Percentiles rank a stretch among this genome's conserved stretches.
These are phyloP conservation scores for Brachypteracias leptosomus DNA, from an alignment of 2,113 vertebrate species.

Conservation along the genomic window DNA sequence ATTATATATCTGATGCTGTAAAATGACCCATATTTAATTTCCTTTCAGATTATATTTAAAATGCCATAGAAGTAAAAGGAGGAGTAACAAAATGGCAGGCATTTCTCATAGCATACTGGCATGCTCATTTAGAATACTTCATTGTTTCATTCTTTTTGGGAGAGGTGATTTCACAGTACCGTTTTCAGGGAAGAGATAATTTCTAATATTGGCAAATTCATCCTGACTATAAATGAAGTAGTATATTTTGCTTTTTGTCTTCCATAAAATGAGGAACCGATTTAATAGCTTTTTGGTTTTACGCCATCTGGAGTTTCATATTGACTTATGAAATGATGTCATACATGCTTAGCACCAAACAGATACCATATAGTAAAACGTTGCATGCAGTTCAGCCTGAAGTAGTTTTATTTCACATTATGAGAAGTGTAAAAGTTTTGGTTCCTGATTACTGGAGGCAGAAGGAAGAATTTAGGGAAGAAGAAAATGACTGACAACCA, in stretches of 20 bases:
- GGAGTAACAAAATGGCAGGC: not conserved
- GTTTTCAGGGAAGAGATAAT: not conserved
- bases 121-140: not conserved
- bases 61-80: not conserved
- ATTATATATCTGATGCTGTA: constrained; percentile 59
- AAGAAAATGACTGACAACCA: constrained; percentile 21
- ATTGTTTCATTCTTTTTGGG: not conserved
- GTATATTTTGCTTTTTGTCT: constrained; percentile 2
- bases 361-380: constrained; percentile 47
- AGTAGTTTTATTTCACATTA: constrained; percentile 33
- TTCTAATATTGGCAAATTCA: not conserved
- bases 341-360: constrained; percentile 39
- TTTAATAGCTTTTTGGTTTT: constrained; percentile 49
- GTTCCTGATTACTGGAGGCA: constrained; percentile 22
- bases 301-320: constrained; percentile 60
- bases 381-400: constrained; percentile 48
- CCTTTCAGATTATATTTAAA: constrained; percentile 48
- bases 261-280: constrained; percentile 7
- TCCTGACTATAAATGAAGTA: not conserved
- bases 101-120: not conserved
- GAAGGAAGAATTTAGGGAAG: constrained; percentile 27
- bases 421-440: not conserved
- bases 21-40: constrained; percentile 17
- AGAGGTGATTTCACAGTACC: not conserved
- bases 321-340: constrained; percentile 64